A percentile compares a stretch with the other conserved stretches of the same genome.
Evolutionary conservation across 2,888 invertebrate genomes (phyloP).

Genomic region (Cephus sareptanus): DNA sequence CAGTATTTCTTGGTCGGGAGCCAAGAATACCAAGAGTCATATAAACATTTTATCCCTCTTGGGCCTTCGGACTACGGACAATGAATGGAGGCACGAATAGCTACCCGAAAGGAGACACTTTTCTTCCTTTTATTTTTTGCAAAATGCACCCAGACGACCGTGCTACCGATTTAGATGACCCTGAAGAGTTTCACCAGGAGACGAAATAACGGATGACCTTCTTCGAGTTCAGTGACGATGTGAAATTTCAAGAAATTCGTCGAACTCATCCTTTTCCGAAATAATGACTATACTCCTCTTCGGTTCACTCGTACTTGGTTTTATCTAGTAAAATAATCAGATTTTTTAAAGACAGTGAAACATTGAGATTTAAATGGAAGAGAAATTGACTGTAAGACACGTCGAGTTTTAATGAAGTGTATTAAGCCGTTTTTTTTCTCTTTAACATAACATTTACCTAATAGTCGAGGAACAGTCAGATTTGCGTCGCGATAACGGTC

Average conservation of each 20-base stretch:
- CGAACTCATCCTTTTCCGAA: background rate
- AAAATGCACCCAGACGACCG: background rate
- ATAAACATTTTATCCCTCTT: slow-evolving; percentile 58
- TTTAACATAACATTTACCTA: background rate
- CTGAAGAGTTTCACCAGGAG: background rate
- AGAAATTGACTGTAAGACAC: background rate
- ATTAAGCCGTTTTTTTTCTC: background rate
- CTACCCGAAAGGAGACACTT: slow-evolving; percentile 15
- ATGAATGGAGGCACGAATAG: slow-evolving; percentile 44
- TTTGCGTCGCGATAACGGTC: background rate
- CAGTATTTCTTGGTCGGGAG: slow-evolving; percentile 60
- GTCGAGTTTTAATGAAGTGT: background rate
- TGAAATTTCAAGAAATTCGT: background rate
- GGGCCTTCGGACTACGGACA: slow-evolving; percentile 35
- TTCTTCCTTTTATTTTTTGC: background rate
- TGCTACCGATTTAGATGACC: background rate
- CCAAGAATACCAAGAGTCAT: slow-evolving; percentile 51
- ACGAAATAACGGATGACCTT: background rate
- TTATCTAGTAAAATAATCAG: background rate
- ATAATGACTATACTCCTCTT: background rate
- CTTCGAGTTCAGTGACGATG: background rate
- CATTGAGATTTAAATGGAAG: background rate
- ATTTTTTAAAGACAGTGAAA: background rate
- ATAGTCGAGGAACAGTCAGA: background rate
- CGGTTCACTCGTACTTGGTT: background rate